Base-by-base conservation (phyloP, 53 echinoderm and acorn worm species). In the Hippasteria phrygiana region DNA sequence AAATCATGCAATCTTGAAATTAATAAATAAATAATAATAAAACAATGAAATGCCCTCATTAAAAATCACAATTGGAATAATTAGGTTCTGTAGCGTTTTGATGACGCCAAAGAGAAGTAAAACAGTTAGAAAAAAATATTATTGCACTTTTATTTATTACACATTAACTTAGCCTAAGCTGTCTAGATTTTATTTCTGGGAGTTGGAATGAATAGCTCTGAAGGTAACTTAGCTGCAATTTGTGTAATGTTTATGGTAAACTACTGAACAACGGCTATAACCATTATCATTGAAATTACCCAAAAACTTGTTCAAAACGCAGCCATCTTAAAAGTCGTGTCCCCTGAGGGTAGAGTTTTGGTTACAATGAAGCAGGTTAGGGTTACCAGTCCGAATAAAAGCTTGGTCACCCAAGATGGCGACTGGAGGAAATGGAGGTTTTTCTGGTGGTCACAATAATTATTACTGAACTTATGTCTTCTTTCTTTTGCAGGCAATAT, bases 141-240 rank as follows among this genome's bases (percentile, higher is more conserved):
- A 85, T 85, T 85, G 85, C 85, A 85, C 85, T 65, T 85, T 85
- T 50, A 22, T 71, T 71, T 85, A 85, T 64, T 85, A 85, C 85
- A 85, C 71, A 36, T 71, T 24, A 35, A 22, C 7, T 29, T 34
- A n/a, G 43, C 53, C 84, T 46, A 46, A 14, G 1, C 43, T 36
- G 32, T 31, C 85, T 69, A 69, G 28, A 39, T 26, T 36, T 10
- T 10, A n/a, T 24, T 39, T 22, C 14, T 55, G 14, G 27, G 36
- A 65, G 45, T 70, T 51, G 85, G 85, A 85, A 85, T 85, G 85
- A 71, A 85, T 50, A 16, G 33, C 35, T 8, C 7, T 51, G 54
- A 76, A 50, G 29, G 50, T 35, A 76, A 76, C 31, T 47, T 33
- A 13, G 54, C 36, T 32, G 20, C 28, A 47, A 29, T 35, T 4